phyloP scores from a whole-genome alignment of 2,888 invertebrate species.

The Eristalis tenax region DNA sequence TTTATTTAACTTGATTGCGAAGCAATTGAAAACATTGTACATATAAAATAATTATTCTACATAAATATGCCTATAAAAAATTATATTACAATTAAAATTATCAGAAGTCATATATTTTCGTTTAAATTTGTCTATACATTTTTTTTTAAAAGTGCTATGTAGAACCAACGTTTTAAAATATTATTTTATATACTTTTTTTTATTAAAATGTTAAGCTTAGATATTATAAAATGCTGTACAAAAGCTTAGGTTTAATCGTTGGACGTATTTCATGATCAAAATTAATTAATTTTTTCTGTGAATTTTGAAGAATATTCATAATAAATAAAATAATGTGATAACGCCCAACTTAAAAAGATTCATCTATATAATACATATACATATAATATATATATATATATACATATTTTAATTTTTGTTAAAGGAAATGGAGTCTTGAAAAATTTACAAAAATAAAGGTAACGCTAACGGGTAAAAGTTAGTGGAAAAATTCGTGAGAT shows the following conservation, averaged over 20 bases:
- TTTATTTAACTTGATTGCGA: conserved; percentile 20
- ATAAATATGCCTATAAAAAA: conserved; percentile 62
- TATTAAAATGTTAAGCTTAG: conserved; percentile 56
- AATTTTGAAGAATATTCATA: conserved; percentile 37
- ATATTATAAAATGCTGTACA: conserved; percentile 68
- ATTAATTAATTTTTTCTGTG: conserved; percentile 20
- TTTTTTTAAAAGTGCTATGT: conserved; percentile 47
- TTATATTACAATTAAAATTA: conserved; percentile 69
- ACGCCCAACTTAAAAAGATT: conserved; percentile 62
- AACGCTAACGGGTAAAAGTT: not conserved
- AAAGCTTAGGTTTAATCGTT: conserved; percentile 62
- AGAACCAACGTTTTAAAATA: conserved; percentile 49
- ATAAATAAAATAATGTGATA: conserved; percentile 29
- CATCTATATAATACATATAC: conserved; percentile 18
- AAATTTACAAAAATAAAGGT: conserved; percentile 52
- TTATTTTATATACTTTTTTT: conserved; percentile 50
- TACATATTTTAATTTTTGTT: conserved; percentile 4
- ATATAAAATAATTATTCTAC: conserved; percentile 63
- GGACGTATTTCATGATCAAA: conserved; percentile 35
- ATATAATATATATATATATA: not conserved
- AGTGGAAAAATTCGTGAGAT: conserved; percentile 42
- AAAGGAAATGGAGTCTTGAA: conserved; percentile 14
- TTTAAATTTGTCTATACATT: conserved; percentile 50
- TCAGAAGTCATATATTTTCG: conserved; percentile 45
- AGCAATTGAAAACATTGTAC: conserved; percentile 34